Percentiles rank a stretch among this genome's conserved stretches.
These are phyloP conservation scores for Anastrepha obliqua DNA, from an alignment of 1,140 invertebrate genomes.

Conservation along the genomic window DNA sequence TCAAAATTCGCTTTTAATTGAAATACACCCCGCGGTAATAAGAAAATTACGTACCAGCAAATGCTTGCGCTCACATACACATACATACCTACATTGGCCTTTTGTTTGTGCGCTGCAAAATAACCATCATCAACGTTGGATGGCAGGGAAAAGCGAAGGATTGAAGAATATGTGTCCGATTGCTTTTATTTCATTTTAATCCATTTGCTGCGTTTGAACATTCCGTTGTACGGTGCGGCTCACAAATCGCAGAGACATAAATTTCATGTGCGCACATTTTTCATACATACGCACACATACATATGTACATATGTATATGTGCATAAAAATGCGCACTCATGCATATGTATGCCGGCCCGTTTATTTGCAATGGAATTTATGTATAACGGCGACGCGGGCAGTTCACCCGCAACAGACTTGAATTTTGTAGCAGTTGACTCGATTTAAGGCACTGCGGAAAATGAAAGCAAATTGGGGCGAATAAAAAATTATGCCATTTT, in stretches of 20 bases:
- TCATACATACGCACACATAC: not conserved
- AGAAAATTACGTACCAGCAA: constrained; percentile 35
- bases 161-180: constrained; percentile 15
- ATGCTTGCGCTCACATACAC: not conserved
- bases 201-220: not conserved
- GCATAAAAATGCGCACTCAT: not conserved
- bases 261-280: constrained; percentile 6
- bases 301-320: not conserved
- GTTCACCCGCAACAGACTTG: constrained; percentile 14
- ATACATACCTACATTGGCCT: not conserved
- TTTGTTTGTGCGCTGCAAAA: not conserved
- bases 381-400: constrained; percentile 28
- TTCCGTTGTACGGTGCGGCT: not conserved
- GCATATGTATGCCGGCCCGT: not conserved
- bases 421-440: not conserved
- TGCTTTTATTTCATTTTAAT: constrained; percentile 14
- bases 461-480: not conserved
- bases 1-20: constrained; percentile 51
- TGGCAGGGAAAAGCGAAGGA: not conserved
- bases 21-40: constrained; percentile 50
- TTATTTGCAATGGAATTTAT: constrained; percentile 38
- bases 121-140: constrained; percentile 37
- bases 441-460: constrained; percentile 21
- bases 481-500: too few species aligned
- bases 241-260: constrained; percentile 53